Conservation (phyloP, 2,888 invertebrate species). For the Drosophila koepferae region DNA sequence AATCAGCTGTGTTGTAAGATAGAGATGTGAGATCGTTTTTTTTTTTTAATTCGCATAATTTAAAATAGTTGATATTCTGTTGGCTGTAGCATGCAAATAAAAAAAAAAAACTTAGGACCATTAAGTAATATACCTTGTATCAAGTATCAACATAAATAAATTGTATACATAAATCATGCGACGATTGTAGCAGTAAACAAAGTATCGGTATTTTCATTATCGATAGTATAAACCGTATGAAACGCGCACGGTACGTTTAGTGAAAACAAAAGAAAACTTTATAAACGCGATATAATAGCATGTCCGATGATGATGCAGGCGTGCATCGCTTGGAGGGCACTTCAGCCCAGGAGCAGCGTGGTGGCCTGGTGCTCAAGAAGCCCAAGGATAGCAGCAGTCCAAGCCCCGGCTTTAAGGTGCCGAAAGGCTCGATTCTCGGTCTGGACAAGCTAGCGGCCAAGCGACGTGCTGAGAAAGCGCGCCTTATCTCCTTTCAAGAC, state of each 20-base stretch:
- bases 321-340: conserved; percentile 91
- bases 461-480: conserved; percentile 88
- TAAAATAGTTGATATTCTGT: neutral
- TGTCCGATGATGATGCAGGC: conserved; percentile 74
- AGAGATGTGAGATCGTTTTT: neutral
- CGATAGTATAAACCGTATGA: conserved; percentile 40
- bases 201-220: conserved; percentile 11
- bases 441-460: conserved; percentile 94
- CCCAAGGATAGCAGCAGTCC: conserved; percentile 81
- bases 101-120: too few relatives aligned
- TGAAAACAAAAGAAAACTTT: conserved; percentile 40
- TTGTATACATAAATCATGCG: neutral
- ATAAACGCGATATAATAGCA: conserved; percentile 24
- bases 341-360: conserved; percentile 87
- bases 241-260: conserved; percentile 62
- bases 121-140: neutral
- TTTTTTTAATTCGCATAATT: neutral
- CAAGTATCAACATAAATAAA: neutral
- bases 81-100: neutral
- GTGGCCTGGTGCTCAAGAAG: conserved; percentile 91
- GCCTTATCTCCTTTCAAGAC: conserved; percentile 89
- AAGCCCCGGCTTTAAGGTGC: conserved; percentile 89
- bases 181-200: neutral
- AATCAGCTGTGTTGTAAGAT: conserved; percentile 23
- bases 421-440: conserved; percentile 91